A percentile compares a stretch with the other conserved stretches of the same genome.
phyloP scores from a whole-genome alignment of 2,113 vertebrate species.

The Progne subis region DNA sequence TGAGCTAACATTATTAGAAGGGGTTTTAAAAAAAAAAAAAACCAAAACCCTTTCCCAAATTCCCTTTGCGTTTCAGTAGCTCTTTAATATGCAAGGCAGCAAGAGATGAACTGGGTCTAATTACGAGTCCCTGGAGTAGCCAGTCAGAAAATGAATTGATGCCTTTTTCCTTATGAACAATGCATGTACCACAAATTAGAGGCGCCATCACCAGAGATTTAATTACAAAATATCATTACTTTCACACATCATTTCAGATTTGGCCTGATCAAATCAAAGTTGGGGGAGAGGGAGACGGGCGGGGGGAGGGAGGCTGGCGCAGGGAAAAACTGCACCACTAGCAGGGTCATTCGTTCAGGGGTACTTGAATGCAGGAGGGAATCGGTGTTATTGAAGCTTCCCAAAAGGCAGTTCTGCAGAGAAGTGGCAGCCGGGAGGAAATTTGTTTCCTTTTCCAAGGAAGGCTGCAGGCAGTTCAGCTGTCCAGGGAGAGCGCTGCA shows the following conservation, averaged over 20 bases:
- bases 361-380: constrained; percentile 51
- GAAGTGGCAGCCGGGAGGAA: background rate
- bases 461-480: background rate
- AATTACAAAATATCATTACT: constrained; percentile 89
- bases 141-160: constrained; percentile 87
- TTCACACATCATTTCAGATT: constrained; percentile 87
- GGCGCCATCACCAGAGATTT: constrained; percentile 83
- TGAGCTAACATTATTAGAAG: constrained; percentile 80
- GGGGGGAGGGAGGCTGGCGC: constrained; percentile 9
- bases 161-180: constrained; percentile 85
- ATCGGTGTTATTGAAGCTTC: constrained; percentile 42
- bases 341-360: constrained; percentile 76
- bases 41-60: constrained; percentile 66
- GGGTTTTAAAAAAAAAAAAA: too few species aligned
- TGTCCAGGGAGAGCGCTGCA: background rate
- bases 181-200: constrained; percentile 85
- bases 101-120: constrained; percentile 82
- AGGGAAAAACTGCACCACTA: constrained; percentile 75
- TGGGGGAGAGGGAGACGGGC: constrained; percentile 49
- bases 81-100: constrained; percentile 84
- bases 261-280: constrained; percentile 85
- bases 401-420: constrained; percentile 56
- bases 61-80: constrained; percentile 80
- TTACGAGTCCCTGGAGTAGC: constrained; percentile 84
- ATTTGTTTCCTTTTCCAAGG: constrained; percentile 12